Conservation (phyloP, 2,888 invertebrate species). For the Dorcus parallelipipedus region DNA sequence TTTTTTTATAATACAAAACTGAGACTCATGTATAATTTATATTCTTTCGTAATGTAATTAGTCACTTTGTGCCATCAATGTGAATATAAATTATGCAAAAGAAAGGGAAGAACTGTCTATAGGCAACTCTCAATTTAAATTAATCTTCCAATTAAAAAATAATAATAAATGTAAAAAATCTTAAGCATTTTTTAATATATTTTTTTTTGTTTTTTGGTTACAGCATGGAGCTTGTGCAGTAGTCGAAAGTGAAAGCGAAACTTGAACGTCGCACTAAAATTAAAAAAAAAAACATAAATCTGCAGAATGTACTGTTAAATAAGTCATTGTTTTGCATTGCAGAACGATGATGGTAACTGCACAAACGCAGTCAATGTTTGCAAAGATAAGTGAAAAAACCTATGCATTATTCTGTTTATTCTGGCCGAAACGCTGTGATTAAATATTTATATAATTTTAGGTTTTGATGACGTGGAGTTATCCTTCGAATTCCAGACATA, state of each 20-base stretch:
- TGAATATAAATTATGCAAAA: neutral
- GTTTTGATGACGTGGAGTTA: slow-evolving; percentile 8
- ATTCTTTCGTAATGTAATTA: neutral
- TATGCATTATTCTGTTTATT: slow-evolving; percentile 7
- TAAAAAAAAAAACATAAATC: neutral
- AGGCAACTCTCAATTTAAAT: too few relatives aligned
- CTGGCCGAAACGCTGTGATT: neutral
- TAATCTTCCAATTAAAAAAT: neutral
- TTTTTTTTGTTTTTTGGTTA: slow-evolving; percentile 15
- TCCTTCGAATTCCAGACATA: too few relatives aligned
- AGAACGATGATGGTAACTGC: slow-evolving; percentile 6
- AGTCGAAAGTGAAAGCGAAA: slow-evolving; percentile 5
- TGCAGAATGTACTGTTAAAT: neutral
- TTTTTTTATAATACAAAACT: neutral
- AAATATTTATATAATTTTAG: slow-evolving; percentile 16
- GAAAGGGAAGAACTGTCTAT: neutral
- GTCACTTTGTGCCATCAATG: too few relatives aligned
- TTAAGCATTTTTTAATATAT: neutral
- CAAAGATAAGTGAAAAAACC: slow-evolving; percentile 20
- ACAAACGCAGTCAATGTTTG: neutral
- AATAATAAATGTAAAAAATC: slow-evolving; percentile 1
- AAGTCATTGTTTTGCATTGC: neutral
- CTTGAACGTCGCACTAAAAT: neutral
- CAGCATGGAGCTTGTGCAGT: slow-evolving; percentile 18
- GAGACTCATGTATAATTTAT: slow-evolving; percentile 2